Conservation (phyloP, 2,113 vertebrate genomes). For the Oreotrochilus melanogaster region DNA sequence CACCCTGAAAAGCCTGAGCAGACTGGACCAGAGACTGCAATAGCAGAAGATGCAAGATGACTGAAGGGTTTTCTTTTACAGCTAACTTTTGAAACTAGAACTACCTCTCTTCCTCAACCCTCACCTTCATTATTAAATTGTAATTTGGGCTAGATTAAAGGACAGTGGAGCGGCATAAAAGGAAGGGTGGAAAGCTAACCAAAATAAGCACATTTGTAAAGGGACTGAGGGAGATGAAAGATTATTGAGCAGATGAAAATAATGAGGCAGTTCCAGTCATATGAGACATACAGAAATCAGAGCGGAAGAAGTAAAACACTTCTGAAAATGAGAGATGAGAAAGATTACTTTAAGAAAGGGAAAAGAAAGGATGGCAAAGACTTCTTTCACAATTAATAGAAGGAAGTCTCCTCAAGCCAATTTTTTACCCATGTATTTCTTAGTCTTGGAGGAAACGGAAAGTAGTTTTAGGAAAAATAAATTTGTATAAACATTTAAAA, state of each 20-base stretch:
- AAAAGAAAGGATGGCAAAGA: background rate
- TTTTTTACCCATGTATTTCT: background rate
- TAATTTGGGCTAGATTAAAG: conserved; percentile 51
- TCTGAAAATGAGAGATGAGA: background rate
- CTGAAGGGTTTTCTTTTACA: conserved; percentile 1
- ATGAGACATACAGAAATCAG: background rate
- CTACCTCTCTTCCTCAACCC: background rate
- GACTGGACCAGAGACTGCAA: background rate
- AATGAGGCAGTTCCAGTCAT: background rate
- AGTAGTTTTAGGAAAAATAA: background rate
- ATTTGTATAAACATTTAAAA: background rate
- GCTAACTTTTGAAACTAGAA: background rate
- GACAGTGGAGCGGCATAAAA: conserved; percentile 32
- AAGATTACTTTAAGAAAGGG: background rate
- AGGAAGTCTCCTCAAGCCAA: background rate
- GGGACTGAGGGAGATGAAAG: background rate
- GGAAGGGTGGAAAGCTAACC: background rate
- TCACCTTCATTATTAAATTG: conserved; percentile 32
- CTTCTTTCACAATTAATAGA: background rate
- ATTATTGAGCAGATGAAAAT: conserved; percentile 6
- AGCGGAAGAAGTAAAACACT: background rate
- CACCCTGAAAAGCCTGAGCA: background rate
- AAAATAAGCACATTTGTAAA: conserved; percentile 48
- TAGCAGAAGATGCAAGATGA: background rate
- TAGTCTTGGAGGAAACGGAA: background rate